Percentiles rank a stretch among this genome's conserved stretches.
phyloP scores from a whole-genome alignment of 2,797 vertebrate genomes.

The Ficedula albicollis region DNA sequence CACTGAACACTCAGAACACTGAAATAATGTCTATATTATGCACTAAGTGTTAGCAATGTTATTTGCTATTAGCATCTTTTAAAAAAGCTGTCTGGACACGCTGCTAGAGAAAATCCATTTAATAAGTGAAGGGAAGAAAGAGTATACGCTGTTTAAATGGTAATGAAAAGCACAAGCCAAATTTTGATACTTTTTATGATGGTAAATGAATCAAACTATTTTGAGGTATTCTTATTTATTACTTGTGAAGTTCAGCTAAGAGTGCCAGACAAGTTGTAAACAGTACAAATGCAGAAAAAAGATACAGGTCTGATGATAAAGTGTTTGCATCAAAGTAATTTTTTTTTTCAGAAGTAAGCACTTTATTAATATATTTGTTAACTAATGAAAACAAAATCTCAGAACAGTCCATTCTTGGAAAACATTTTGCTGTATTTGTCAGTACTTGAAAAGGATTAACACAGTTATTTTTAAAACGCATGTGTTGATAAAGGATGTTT shows the following conservation, averaged over 20 bases:
- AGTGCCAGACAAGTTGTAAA: neutral
- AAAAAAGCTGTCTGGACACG: neutral
- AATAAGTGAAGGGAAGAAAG: neutral
- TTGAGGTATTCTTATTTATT: neutral
- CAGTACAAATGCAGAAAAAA: neutral
- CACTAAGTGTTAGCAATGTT: neutral
- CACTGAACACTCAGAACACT: neutral
- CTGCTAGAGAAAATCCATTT: neutral
- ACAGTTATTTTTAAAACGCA: neutral
- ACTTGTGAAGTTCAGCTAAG: neutral
- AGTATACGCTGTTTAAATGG: neutral
- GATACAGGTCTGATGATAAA: neutral
- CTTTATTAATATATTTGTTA: neutral
- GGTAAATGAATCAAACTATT: neutral
- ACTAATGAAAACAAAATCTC: neutral
- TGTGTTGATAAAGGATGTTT: neutral
- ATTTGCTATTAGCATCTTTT: neutral
- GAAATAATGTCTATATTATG: neutral
- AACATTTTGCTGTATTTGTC: neutral
- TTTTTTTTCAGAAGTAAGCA: neutral
- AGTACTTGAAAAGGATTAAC: neutral
- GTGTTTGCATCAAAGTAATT: neutral
- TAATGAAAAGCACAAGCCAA: neutral
- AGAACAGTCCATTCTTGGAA: neutral
- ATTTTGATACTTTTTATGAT: neutral